Conservation (phyloP, 2,113 vertebrate species). For the Junco hyemalis region DNA sequence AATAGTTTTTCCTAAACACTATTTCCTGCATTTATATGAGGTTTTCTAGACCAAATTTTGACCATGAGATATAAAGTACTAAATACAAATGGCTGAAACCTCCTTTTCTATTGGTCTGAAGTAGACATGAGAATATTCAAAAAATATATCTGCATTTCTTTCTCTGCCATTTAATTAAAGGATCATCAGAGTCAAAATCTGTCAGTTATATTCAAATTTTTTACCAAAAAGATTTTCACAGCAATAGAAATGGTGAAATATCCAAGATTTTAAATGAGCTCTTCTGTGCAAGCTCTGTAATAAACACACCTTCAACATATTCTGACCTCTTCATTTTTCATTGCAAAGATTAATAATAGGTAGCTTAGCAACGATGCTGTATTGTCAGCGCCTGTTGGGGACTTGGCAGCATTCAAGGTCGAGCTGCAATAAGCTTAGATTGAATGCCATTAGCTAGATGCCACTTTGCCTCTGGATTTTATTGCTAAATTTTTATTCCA, state of each 20-base stretch:
- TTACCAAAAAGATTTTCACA: background rate
- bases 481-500: slow-evolving; percentile 49
- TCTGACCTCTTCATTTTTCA: slow-evolving; percentile 69
- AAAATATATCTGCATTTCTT: background rate
- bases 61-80: background rate
- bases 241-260: background rate
- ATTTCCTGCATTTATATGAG: background rate
- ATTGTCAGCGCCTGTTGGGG: slow-evolving; percentile 48
- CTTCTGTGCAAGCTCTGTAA: slow-evolving; percentile 18
- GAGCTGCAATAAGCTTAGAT: slow-evolving; percentile 51
- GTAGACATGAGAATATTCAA: background rate
- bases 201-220: background rate
- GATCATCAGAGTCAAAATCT: background rate
- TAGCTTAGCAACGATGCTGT: slow-evolving; percentile 77
- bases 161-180: background rate
- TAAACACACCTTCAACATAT: slow-evolving; percentile 58
- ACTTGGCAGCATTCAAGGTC: slow-evolving; percentile 71
- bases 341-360: slow-evolving; percentile 68
- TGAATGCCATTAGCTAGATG: slow-evolving; percentile 59
- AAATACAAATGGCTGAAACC: background rate
- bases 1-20: background rate
- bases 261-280: slow-evolving; percentile 47
- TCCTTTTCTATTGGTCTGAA: background rate
- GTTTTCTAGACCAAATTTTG: background rate
- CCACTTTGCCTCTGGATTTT: slow-evolving; percentile 53